These are phyloP conservation scores for Lasioglossum vierecki DNA, from an alignment of 2,888 invertebrate species.

Conservation along the genomic window DNA sequence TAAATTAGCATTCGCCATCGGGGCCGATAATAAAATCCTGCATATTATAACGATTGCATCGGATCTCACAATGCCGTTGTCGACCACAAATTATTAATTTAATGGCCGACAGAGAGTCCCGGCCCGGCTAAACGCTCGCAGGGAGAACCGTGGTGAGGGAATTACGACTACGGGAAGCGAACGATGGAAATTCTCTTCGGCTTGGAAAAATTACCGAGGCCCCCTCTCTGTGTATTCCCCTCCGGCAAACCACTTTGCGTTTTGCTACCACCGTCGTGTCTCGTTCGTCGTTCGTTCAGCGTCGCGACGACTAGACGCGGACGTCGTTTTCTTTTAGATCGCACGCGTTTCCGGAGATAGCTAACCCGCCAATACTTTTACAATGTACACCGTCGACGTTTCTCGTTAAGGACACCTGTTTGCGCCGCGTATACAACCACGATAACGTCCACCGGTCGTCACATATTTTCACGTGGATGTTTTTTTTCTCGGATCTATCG, in stretches of 20 bases:
- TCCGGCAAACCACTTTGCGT: slow-evolving; percentile 48
- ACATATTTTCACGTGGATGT: not conserved
- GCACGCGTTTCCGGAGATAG: slow-evolving; percentile 30
- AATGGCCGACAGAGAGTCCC: slow-evolving; percentile 72
- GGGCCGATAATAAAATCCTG: slow-evolving; percentile 82
- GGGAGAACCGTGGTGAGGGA: slow-evolving; percentile 52
- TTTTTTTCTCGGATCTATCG: not conserved
- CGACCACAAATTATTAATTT: slow-evolving; percentile 84
- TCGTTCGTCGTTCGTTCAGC: not conserved
- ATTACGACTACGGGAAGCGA: slow-evolving; percentile 69
- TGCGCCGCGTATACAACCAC: not conserved
- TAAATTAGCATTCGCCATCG: slow-evolving; percentile 83
- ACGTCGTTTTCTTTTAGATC: slow-evolving; percentile 17
- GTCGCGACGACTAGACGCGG: not conserved
- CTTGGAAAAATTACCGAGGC: slow-evolving; percentile 3
- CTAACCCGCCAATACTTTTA: not conserved
- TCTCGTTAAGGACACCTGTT: slow-evolving; percentile 45
- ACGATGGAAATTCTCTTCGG: slow-evolving; percentile 58
- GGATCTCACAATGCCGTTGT: slow-evolving; percentile 82
- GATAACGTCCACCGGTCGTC: not conserved
- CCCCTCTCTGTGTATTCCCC: not conserved
- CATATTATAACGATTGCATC: slow-evolving; percentile 83
- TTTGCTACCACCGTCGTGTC: slow-evolving; percentile 23
- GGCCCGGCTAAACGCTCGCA: slow-evolving; percentile 8
- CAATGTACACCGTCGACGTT: not conserved